phyloP scores from a whole-genome alignment of 1,140 invertebrate species.

The Drosophila parabipectinata region DNA sequence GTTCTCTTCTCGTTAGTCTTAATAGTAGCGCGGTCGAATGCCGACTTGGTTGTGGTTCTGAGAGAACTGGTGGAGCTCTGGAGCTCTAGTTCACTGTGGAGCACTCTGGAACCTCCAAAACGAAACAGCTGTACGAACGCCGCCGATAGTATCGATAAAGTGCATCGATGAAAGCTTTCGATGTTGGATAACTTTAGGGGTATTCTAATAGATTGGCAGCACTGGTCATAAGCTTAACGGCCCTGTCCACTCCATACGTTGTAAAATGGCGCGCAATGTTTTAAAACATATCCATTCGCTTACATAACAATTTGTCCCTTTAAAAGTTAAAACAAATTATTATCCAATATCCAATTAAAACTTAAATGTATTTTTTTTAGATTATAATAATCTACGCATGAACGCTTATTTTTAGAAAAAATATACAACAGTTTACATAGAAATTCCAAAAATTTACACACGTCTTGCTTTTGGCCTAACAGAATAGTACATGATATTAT shows the following conservation, averaged over 20 bases:
- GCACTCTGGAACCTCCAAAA: conserved; percentile 13
- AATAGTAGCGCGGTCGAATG: conserved; percentile 12
- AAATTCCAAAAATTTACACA: conserved; percentile 30
- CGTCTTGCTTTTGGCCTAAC: conserved; percentile 14
- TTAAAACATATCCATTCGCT: neutral
- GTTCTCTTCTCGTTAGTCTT: conserved; percentile 7
- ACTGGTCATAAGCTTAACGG: neutral
- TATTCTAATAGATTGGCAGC: neutral
- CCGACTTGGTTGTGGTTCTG: conserved; percentile 1
- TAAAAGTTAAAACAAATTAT: neutral
- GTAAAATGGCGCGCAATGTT: neutral
- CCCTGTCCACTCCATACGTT: neutral
- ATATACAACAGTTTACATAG: conserved; percentile 39
- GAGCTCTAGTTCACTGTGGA: neutral
- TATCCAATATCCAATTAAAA: neutral
- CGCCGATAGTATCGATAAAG: neutral
- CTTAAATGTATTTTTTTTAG: conserved; percentile 4
- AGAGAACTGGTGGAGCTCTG: neutral
- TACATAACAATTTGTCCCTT: neutral
- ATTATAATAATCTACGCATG: conserved; percentile 11
- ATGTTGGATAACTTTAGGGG: no score
- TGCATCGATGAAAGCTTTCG: no score
- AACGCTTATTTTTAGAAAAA: conserved; percentile 28
- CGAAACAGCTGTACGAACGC: neutral
- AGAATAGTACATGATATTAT: conserved; percentile 21